phyloP scores from a whole-genome alignment of 92 coral and sea anemone species.

The Umimayanthus chanpuru region DNA sequence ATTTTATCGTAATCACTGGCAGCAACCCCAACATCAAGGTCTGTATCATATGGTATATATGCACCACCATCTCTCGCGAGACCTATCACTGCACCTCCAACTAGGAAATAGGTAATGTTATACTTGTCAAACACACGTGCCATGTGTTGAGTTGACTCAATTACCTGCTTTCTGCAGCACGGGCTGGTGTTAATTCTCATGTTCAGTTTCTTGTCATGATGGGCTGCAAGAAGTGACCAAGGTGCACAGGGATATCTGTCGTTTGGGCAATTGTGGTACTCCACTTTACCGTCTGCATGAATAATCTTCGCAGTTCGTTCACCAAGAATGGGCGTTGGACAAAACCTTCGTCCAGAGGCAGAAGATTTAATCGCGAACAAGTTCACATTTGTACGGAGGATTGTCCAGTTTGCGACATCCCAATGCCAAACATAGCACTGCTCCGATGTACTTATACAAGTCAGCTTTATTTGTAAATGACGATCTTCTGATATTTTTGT shows the following conservation, averaged over 20 bases:
- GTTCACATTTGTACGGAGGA: not conserved
- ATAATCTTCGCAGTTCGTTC: slow-evolving; percentile 43
- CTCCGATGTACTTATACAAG: slow-evolving; percentile 3
- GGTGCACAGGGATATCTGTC: slow-evolving; percentile 46
- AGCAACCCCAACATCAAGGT: slow-evolving; percentile 38
- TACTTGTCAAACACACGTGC: slow-evolving; percentile 41
- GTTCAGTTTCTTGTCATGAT: slow-evolving; percentile 28
- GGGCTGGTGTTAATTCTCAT: slow-evolving; percentile 2
- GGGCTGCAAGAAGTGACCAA: slow-evolving; percentile 16
- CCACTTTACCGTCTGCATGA: slow-evolving; percentile 29
- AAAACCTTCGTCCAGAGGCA: slow-evolving; percentile 9
- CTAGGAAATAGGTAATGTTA: slow-evolving; percentile 39
- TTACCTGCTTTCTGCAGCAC: too few relatives aligned
- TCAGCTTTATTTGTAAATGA: slow-evolving; percentile 37
- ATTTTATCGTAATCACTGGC: slow-evolving; percentile 27
- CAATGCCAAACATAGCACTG: slow-evolving; percentile 39
- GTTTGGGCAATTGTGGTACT: slow-evolving; percentile 36
- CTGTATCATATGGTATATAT: slow-evolving; percentile 45
- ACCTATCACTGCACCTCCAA: not conserved
- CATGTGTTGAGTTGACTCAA: slow-evolving; percentile 44
- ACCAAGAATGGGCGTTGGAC: slow-evolving; percentile 39
- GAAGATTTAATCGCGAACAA: not conserved
- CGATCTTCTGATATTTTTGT: slow-evolving; percentile 15
- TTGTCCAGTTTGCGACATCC: too few relatives aligned
- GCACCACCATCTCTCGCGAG: slow-evolving; percentile 42